Conservation (phyloP, 2,797 vertebrate genomes). For the Furcifer pardalis region DNA sequence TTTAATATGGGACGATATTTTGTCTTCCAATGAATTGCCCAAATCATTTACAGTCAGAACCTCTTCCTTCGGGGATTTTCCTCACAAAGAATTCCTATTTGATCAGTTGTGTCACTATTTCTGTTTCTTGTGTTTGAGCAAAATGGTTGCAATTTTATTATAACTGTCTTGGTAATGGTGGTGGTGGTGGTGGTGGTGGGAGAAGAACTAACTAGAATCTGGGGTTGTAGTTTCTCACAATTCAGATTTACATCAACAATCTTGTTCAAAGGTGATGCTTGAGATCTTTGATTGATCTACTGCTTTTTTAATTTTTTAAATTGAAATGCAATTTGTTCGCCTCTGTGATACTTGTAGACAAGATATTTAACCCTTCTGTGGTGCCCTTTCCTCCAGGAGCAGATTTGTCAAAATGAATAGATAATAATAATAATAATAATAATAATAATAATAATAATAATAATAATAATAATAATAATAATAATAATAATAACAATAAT, state of each 20-base stretch:
- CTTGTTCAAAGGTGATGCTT: neutral
- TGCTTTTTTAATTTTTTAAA: neutral
- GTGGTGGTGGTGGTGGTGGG: too few relatives aligned
- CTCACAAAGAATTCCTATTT: slow-evolving; percentile 49
- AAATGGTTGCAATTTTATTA: too few relatives aligned
- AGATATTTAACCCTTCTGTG: neutral
- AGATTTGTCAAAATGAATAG: too few relatives aligned
- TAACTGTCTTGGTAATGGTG: too few relatives aligned
- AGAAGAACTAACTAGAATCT: neutral
- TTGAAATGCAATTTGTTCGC: neutral
- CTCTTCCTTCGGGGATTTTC: neutral
- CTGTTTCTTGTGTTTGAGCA: neutral
- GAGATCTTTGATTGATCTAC: neutral
- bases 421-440: too few relatives aligned
- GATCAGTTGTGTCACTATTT: neutral
- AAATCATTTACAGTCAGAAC: neutral
- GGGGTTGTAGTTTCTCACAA: neutral
- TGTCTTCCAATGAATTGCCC: slow-evolving; percentile 12
- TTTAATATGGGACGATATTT: slow-evolving; percentile 31
- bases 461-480: too few relatives aligned
- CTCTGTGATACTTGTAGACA: neutral
- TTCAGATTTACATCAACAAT: neutral
- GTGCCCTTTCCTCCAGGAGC: too few relatives aligned
- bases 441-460: too few relatives aligned
- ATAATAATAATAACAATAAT: too few relatives aligned